These are phyloP conservation scores for Diachasma alloeum DNA, from an alignment of 1,140 invertebrate species.

Conservation along the genomic window DNA sequence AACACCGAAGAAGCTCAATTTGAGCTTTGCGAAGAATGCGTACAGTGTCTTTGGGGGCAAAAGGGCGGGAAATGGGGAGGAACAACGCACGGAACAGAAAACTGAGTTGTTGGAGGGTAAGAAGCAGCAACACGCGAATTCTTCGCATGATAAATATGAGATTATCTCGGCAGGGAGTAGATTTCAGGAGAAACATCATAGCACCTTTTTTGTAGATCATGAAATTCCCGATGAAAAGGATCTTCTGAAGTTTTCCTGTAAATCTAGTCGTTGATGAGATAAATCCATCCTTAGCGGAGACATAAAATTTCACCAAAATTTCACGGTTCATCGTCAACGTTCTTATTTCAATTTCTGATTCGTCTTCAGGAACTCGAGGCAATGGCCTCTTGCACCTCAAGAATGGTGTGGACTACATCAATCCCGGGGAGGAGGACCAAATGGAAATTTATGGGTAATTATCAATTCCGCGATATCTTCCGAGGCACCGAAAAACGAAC, in stretches of 20 bases:
- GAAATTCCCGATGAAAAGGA: too few species aligned
- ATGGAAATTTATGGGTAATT: slow-evolving; percentile 69
- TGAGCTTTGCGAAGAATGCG: slow-evolving; percentile 60
- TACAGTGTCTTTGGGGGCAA: slow-evolving; percentile 60
- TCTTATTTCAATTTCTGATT: background rate
- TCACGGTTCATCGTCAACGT: too few species aligned
- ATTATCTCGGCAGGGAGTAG: background rate
- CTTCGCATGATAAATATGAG: too few species aligned
- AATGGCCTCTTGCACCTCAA: slow-evolving; percentile 58
- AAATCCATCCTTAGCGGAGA: too few species aligned
- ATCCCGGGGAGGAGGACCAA: slow-evolving; percentile 74
- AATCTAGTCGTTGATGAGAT: too few species aligned
- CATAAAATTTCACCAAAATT: too few species aligned
- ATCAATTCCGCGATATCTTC: too few species aligned
- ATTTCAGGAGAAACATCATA: too few species aligned
- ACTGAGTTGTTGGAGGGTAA: slow-evolving; percentile 63
- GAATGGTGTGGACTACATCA: slow-evolving; percentile 68
- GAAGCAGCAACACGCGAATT: background rate
- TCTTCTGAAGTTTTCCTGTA: too few species aligned
- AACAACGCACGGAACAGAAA: slow-evolving; percentile 60
- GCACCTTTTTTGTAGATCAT: too few species aligned
- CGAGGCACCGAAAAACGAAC: too few species aligned
- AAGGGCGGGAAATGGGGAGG: slow-evolving; percentile 39
- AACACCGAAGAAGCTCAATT: slow-evolving; percentile 59
- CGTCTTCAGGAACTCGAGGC: slow-evolving; percentile 53